A percentile compares a stretch with the other conserved stretches of the same genome.
These are phyloP conservation scores for Megalopta genalis DNA, from an alignment of 1,140 invertebrate genomes.

Conservation along the genomic window DNA sequence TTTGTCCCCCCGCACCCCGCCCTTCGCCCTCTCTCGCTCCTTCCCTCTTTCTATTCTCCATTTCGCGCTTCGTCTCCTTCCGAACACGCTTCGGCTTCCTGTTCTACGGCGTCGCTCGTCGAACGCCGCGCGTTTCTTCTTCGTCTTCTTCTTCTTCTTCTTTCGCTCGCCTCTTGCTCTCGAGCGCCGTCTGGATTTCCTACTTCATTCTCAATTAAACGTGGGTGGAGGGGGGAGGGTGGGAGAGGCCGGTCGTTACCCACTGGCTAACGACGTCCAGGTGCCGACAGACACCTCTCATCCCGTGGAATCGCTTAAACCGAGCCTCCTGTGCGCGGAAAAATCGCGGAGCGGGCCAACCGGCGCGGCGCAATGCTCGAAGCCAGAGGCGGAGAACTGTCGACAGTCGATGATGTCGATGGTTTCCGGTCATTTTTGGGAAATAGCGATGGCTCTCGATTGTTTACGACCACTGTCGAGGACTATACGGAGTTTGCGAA, in stretches of 20 bases:
- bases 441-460: too few species aligned
- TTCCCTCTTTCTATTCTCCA: neutral
- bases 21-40: too few species aligned
- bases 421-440: too few species aligned
- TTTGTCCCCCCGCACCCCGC: neutral
- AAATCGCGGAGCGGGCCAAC: neutral
- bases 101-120: too few species aligned
- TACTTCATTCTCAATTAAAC: conserved; percentile 40
- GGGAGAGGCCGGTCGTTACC: conserved; percentile 57
- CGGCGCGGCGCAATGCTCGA: too few species aligned
- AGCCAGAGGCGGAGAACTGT: too few species aligned
- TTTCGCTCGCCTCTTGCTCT: neutral
- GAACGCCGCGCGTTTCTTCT: too few species aligned
- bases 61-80: conserved; percentile 23
- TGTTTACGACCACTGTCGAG: too few species aligned
- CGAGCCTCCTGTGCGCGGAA: conserved; percentile 26
- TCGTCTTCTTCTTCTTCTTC: conserved; percentile 5
- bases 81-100: neutral
- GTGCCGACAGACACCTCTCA: conserved; percentile 57
- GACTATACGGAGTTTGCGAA: too few species aligned
- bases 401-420: too few species aligned
- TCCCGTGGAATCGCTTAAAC: conserved; percentile 49
- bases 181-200: conserved; percentile 39
- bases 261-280: conserved; percentile 53
- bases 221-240: too few species aligned